Conservation (phyloP, 2,888 invertebrate species). For the Parthenolecanium corni region DNA sequence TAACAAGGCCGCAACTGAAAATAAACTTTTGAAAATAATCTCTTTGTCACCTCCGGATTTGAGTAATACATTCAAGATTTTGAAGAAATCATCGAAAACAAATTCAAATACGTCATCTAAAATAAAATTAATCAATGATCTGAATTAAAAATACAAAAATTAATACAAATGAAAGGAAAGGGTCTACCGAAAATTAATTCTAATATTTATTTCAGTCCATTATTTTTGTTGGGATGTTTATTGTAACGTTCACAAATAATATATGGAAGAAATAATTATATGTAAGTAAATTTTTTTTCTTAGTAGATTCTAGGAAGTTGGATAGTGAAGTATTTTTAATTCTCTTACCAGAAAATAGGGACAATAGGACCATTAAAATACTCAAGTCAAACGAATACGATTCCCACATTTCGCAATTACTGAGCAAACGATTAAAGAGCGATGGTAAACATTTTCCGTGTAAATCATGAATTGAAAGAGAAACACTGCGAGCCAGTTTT, state of each 20-base stretch:
- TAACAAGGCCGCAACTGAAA: background rate
- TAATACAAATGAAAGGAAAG: background rate
- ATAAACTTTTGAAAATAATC: background rate
- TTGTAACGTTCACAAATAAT: too few relatives aligned
- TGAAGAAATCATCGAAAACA: background rate
- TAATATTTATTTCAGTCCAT: background rate
- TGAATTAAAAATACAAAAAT: background rate
- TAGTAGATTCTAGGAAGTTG: background rate
- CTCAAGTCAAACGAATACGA: constrained; percentile 6
- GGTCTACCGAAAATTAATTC: background rate
- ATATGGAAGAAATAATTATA: background rate
- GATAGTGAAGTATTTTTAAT: too few relatives aligned
- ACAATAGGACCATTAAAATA: background rate
- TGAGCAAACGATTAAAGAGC: background rate
- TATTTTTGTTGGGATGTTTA: too few relatives aligned
- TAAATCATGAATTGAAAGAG: background rate
- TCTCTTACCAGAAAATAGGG: constrained; percentile 1
- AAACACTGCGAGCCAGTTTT: background rate
- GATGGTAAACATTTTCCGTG: background rate
- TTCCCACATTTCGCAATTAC: constrained; percentile 11
- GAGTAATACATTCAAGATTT: constrained; percentile 2
- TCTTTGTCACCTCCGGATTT: background rate
- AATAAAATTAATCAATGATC: background rate
- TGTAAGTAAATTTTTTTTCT: background rate
- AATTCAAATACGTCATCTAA: constrained; percentile 5